These are phyloP conservation scores for Formica exsecta DNA, from an alignment of 1,140 invertebrate genomes.

Conservation along the genomic window DNA sequence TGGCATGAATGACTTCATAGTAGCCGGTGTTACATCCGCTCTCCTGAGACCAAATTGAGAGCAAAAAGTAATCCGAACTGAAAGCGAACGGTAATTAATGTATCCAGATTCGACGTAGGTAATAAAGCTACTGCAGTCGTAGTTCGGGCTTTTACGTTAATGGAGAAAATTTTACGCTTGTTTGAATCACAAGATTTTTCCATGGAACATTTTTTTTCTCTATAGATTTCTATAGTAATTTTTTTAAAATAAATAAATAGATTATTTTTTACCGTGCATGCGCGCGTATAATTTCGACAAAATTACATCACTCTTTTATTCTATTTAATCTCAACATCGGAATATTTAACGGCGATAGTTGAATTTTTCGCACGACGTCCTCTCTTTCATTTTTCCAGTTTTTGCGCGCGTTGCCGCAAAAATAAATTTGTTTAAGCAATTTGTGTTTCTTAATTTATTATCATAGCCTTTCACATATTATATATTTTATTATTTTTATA, in stretches of 20 bases:
- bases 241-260: neutral
- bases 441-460: neutral
- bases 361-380: neutral
- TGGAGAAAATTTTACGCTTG: conserved; percentile 35
- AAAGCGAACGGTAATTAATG: conserved; percentile 68
- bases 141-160: neutral
- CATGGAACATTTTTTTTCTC: neutral
- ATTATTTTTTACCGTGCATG: neutral
- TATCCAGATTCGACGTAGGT: conserved; percentile 44
- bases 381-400: neutral
- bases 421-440: neutral
- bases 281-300: neutral
- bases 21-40: conserved; percentile 36
- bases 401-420: neutral
- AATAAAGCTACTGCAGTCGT: conserved; percentile 42
- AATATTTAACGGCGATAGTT: neutral
- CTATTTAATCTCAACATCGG: neutral
- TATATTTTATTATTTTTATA: neutral
- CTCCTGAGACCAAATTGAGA: conserved; percentile 1
- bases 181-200: conserved; percentile 7
- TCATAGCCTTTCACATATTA: neutral
- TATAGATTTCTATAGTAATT: neutral
- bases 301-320: neutral
- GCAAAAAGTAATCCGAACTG: conserved; percentile 40
- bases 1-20: conserved; percentile 50